Evolutionary conservation across 1,140 invertebrate genomes (phyloP), one percentile per base, ranked within the genome.

Genomic region (Limonius californicus): DNA sequence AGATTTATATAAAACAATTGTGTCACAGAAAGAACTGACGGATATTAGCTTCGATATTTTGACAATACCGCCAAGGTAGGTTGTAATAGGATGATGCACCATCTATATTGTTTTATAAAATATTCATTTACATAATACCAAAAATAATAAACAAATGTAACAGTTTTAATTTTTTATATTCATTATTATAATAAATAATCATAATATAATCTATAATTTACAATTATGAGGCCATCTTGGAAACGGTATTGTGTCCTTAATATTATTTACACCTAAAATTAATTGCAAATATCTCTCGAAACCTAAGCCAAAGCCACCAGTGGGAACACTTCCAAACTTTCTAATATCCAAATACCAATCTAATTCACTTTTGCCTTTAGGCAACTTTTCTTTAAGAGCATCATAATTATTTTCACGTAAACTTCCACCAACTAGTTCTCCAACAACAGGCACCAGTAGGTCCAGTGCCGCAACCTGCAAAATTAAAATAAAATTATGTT

Each of bases 211-310:
- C 9, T 27, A 94, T 79, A 93, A 80, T 74, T 80, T 82, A 82
- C 92, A 95, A 75, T 95, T 90, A 75, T 94, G 90, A 43, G 91
- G 87, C 87, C 89, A 95, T 66, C 96, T 83, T 9, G 96, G 95
- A 81, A 97, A 99, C n/a, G 95, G 90, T 71, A 96, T 85, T 7
- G 90, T 88, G 74, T 99, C 96, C 80, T 92, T 94, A 63, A 98
- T 97, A 76, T 95, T 98, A 20, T 79, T 72, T 39, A 94, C 84
- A 39, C 86, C 85, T 47, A 94, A 84, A 2, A 97, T 54, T 43
- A 87, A 83, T 79, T 96, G 93, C 54, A 99, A 75, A 68, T 90
- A 87, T 74, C 97, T 84, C 76, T 99, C 97, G 73, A 99, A 91
- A 8, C 97, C 97, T 72, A 99, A 81, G 53, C 97, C 97, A 82